phyloP scores from a whole-genome alignment of 2,888 invertebrate genomes.

The Athripsodes cinereus region DNA sequence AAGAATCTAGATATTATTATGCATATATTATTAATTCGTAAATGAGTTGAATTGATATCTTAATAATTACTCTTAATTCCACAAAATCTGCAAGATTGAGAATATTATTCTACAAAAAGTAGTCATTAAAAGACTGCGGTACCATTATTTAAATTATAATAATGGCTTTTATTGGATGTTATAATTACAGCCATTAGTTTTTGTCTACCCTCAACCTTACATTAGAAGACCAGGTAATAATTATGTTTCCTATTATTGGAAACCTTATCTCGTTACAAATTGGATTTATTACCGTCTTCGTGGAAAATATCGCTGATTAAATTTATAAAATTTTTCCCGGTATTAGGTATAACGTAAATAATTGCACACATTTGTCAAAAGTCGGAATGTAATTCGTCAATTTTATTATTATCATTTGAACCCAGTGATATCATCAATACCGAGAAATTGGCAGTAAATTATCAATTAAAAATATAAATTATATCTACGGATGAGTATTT shows the following conservation, averaged over 20 bases:
- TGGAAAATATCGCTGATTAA: background rate
- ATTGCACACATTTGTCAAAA: slow-evolving; percentile 1
- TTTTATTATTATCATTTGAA: background rate
- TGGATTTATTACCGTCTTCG: background rate
- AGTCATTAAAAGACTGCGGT: background rate
- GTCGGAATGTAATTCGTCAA: background rate
- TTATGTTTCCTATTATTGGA: too few species aligned
- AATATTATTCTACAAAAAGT: too few species aligned
- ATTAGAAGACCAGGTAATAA: background rate
- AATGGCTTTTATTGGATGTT: background rate
- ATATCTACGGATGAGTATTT: too few species aligned
- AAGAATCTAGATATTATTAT: too few species aligned
- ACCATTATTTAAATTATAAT: background rate
- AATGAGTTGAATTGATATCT: too few species aligned
- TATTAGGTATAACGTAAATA: background rate
- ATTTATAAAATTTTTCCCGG: background rate
- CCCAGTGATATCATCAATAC: background rate
- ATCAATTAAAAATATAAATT: background rate
- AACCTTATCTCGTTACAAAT: background rate
- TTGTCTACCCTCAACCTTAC: background rate
- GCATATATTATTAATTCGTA: too few species aligned
- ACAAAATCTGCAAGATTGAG: too few species aligned
- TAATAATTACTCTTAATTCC: too few species aligned
- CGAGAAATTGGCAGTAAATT: background rate
- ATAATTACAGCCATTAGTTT: slow-evolving; percentile 1